Conservation (phyloP, 2,888 invertebrate genomes). For the Lasioglossum leucozonium region DNA sequence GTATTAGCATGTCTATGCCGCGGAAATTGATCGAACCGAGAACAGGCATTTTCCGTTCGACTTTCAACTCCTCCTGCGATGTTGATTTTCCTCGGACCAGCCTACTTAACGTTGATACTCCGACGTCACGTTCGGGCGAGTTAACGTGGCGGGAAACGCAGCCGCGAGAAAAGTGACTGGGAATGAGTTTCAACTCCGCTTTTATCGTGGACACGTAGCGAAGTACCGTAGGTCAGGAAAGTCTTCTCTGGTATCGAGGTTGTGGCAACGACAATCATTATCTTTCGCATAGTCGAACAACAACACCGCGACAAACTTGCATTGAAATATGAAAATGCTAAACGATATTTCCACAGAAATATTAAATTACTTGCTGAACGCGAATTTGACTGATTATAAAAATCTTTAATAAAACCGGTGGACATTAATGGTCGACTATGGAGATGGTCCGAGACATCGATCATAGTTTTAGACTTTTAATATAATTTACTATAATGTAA, state of each 20-base stretch:
- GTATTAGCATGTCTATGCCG: too few species aligned
- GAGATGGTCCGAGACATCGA: too few species aligned
- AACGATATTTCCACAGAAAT: not conserved
- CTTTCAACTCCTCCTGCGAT: slow-evolving; percentile 4
- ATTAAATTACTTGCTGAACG: not conserved
- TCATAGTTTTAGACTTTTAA: too few species aligned
- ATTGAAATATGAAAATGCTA: not conserved
- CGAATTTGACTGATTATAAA: not conserved
- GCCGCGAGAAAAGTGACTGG: slow-evolving; percentile 18
- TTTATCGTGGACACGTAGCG: slow-evolving; percentile 30
- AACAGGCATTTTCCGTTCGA: not conserved
- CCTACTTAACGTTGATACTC: not conserved
- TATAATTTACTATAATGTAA: too few species aligned
- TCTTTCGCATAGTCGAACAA: slow-evolving; percentile 28
- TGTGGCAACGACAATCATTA: slow-evolving; percentile 46
- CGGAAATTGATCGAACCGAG: not conserved
- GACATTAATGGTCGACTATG: too few species aligned
- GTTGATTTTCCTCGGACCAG: not conserved
- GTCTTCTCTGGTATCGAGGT: slow-evolving; percentile 49
- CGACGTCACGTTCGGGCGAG: not conserved
- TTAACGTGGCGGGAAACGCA: slow-evolving; percentile 1
- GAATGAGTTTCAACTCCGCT: slow-evolving; percentile 23
- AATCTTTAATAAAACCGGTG: too few species aligned
- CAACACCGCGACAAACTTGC: slow-evolving; percentile 13
- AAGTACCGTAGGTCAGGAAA: slow-evolving; percentile 47